Evolutionary conservation across 2,113 vertebrate species (phyloP).

Genomic region (Numenius arquata): DNA sequence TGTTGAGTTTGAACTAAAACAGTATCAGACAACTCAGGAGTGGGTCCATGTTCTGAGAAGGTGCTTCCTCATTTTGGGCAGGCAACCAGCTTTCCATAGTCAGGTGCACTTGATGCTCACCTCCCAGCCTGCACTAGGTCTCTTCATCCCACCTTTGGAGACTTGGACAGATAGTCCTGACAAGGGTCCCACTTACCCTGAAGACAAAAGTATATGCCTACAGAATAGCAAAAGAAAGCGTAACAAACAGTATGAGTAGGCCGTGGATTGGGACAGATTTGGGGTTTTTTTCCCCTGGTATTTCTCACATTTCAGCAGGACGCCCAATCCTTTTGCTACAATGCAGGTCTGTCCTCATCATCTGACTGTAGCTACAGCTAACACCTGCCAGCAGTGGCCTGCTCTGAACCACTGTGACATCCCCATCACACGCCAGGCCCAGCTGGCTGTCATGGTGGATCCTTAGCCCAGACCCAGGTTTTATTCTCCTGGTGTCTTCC

Average conservation of each 20-base stretch:
- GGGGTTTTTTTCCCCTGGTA: too few species aligned
- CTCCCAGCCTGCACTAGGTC: neutral
- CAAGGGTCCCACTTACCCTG: neutral
- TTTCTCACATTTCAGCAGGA: neutral
- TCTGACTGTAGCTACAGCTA: neutral
- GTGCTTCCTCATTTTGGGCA: neutral
- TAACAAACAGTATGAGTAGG: accelerated
- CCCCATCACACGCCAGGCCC: accelerated
- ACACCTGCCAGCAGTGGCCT: neutral
- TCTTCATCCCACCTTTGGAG: neutral
- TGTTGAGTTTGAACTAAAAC: neutral
- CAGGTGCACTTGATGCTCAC: neutral
- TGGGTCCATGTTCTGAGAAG: neutral
- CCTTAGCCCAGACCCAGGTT: neutral
- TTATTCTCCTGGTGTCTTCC: neutral
- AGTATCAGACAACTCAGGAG: neutral
- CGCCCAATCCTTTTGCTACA: neutral
- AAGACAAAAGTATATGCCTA: neutral
- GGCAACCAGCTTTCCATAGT: neutral
- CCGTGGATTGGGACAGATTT: neutral
- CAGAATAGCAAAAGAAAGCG: accelerated
- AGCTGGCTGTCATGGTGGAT: too few species aligned
- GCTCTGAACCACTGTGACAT: accelerated
- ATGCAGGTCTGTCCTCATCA: neutral
- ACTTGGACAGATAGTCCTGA: accelerated